These are phyloP conservation scores for Drosophila albomicans DNA, from an alignment of 1,140 invertebrate genomes.

Conservation along the genomic window DNA sequence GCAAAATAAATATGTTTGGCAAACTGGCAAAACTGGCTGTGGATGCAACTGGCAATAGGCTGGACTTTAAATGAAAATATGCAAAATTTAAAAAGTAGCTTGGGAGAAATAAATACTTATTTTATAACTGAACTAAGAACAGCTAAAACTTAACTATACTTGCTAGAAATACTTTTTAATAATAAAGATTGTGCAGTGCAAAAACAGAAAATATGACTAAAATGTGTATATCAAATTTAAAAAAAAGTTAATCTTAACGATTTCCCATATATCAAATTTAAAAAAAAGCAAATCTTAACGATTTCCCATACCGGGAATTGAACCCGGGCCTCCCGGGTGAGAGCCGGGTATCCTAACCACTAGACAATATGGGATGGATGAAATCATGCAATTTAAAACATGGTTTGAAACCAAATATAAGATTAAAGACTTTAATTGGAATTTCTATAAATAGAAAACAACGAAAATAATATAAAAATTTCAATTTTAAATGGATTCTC, in stretches of 20 bases:
- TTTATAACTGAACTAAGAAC: too few relatives aligned
- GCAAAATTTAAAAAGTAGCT: neutral
- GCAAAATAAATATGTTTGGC: neutral
- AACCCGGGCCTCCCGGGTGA: slow-evolving; percentile 90
- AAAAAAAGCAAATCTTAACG: neutral
- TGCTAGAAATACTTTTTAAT: too few relatives aligned
- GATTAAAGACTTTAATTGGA: neutral
- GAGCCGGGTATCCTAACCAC: slow-evolving; percentile 2
- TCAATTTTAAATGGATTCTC: too few relatives aligned
- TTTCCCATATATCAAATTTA: neutral
- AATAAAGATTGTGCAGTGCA: too few relatives aligned
- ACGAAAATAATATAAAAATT: too few relatives aligned
- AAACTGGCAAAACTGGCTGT: neutral
- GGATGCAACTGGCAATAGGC: slow-evolving; percentile 11
- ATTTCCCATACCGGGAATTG: slow-evolving; percentile 93
- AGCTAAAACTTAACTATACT: too few relatives aligned
- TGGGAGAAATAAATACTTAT: too few relatives aligned
- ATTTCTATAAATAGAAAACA: too few relatives aligned
- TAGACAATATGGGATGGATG: slow-evolving; percentile 3
- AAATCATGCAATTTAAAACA: neutral
- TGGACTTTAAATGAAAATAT: neutral
- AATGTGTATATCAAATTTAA: neutral
- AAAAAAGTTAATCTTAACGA: too few relatives aligned
- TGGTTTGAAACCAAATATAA: neutral
- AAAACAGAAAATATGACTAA: too few relatives aligned